Base-by-base conservation (phyloP, 1,140 invertebrate genomes). In the Drosophila quadrilineata region DNA sequence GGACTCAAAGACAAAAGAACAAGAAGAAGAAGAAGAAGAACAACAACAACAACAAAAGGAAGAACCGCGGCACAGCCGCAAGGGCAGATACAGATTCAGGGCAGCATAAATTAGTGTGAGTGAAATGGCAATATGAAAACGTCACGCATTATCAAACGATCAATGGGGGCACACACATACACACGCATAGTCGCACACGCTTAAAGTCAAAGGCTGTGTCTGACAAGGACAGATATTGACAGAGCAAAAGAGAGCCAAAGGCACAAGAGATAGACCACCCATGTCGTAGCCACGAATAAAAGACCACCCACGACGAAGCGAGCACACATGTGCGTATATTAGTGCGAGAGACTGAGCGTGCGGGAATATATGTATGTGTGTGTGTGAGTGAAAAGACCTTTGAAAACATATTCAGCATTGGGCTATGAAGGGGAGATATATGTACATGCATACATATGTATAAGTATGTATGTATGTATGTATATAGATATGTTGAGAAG, bases 61-160 rank as follows among this genome's bases (percentile, higher is more conserved):
- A n/a, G n/a, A n/a, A n/a, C n/a, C n/a, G n/a, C n/a, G 36, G 38
- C 43, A 31, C 26, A 41, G 9, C 31, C 52, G 46, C 63, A 48
- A 50, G 17, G 3, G 17, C 12, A 43, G n/a, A 14, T 8, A 6
- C 38, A 14, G n/a, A 9, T n/a, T n/a, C n/a, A n/a, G n/a, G 35
- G 21, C 36, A 29, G 65, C 74, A 77, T 77, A 77, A 77, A 77
- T 77, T 73, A 75, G 76, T 62, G 76, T 41, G 50, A 82, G 76
- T 53, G 76, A 57, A 40, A 72, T 17, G 24, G 77, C 65, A 38
- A 36, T 35, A 69, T 60, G 41, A 71, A 57, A 65, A 52, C 76
- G 76, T 77, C 76, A 82, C 77, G 77, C 77, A 84, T 79, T 82
- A 82, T 82, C 65, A 82, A 82, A 82, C 56, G 57, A 82, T 82